Percentiles rank a stretch among this genome's conserved stretches.
Conservation (phyloP, 2,113 vertebrate species). For the Ginglymostoma cirratum region DNA sequence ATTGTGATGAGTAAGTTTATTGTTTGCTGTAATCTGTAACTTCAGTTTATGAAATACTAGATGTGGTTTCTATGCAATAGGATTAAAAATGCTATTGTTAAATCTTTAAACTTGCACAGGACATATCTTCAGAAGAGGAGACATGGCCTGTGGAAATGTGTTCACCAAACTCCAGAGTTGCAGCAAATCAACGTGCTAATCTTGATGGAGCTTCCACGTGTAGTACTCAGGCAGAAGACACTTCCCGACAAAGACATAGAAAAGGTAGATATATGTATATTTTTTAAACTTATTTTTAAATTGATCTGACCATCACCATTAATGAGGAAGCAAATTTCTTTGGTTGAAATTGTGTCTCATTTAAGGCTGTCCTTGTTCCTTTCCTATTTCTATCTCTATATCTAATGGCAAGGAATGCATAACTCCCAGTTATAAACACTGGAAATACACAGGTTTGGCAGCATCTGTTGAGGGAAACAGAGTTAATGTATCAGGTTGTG, state of each 20-base stretch:
- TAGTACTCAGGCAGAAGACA: neutral
- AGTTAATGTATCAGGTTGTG: neutral
- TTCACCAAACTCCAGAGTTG: neutral
- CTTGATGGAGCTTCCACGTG: neutral
- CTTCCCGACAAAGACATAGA: neutral
- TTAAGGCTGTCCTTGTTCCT: neutral
- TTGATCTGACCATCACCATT: neutral
- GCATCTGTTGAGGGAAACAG: neutral
- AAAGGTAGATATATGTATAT: slow-evolving; percentile 6
- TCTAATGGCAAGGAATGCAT: neutral
- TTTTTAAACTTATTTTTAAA: neutral
- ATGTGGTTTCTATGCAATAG: neutral
- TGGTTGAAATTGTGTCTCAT: neutral
- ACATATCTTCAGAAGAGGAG: neutral
- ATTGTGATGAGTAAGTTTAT: neutral
- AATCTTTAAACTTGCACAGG: neutral
- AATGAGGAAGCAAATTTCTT: neutral
- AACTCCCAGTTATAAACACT: neutral
- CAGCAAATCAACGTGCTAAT: neutral
- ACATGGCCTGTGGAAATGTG: neutral
- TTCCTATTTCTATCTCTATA: neutral
- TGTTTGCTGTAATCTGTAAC: neutral
- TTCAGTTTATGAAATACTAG: neutral
- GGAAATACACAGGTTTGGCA: neutral
- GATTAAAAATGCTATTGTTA: neutral